Conservation (phyloP, 2,797 vertebrate species). For the Halcyon chelicuti region DNA sequence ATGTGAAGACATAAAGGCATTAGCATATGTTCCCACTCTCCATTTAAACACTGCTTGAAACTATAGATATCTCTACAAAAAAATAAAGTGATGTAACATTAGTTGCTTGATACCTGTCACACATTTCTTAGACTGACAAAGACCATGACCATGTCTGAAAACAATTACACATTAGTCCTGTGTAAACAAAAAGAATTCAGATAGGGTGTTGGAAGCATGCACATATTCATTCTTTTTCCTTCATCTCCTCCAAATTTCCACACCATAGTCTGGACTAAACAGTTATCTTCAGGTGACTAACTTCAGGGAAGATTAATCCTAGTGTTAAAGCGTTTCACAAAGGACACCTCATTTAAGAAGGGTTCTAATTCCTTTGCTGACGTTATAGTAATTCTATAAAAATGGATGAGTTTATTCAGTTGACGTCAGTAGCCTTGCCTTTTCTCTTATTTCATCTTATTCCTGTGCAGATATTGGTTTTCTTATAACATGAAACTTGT, state of each 20-base stretch:
- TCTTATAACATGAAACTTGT: accelerated
- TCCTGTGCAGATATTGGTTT: not conserved
- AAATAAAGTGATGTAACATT: not conserved
- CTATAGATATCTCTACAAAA: not conserved
- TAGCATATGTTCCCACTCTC: not conserved
- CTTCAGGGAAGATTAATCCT: not conserved
- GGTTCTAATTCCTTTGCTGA: not conserved
- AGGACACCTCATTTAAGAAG: not conserved
- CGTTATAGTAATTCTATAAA: not conserved
- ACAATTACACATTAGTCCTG: not conserved
- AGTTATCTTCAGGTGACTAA: not conserved
- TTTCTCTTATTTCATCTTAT: not conserved
- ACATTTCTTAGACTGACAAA: not conserved
- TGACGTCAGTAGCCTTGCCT: not conserved
- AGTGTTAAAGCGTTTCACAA: not conserved
- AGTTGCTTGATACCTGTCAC: not conserved
- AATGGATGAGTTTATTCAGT: not conserved
- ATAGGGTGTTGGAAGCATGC: not conserved
- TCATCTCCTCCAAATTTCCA: not conserved
- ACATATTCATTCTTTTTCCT: not conserved
- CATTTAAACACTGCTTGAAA: not conserved
- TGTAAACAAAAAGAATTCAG: accelerated
- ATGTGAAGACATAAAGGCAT: not conserved
- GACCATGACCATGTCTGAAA: not conserved
- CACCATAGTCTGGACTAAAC: not conserved